phyloP scores from a whole-genome alignment of 1,140 invertebrate species.

The Megalopta genalis region DNA sequence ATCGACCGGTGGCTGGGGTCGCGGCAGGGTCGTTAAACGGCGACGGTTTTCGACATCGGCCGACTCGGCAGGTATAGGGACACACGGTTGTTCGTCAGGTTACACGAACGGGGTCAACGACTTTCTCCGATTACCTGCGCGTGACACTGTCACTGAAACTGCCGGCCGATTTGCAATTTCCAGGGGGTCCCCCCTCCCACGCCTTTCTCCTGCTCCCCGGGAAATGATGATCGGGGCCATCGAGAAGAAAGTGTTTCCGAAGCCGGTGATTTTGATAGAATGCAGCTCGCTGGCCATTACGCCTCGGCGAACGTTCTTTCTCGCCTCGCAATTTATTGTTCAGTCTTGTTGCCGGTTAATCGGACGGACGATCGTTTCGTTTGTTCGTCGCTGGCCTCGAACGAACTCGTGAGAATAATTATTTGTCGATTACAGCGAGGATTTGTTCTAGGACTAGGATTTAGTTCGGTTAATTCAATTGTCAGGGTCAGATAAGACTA shows the following conservation, averaged over 20 bases:
- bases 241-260: constrained; percentile 23
- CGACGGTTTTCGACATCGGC: constrained; percentile 35
- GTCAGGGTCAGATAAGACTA: no score
- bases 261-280: neutral
- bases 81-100: constrained; percentile 38
- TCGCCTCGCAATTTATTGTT: no score
- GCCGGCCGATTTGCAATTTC: constrained; percentile 41
- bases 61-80: constrained; percentile 43
- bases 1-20: neutral
- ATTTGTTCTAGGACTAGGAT: no score
- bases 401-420: no score
- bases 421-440: no score
- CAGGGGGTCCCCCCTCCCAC: neutral
- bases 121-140: constrained; percentile 71
- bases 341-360: no score
- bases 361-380: no score
- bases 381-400: no score
- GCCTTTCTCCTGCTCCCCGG: neutral
- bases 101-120: constrained; percentile 70
- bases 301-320: neutral
- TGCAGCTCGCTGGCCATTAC: neutral
- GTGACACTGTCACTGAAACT: constrained; percentile 51
- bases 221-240: neutral
- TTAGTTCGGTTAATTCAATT: no score
- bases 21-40: constrained; percentile 54